Evolutionary conservation across 2,888 invertebrate genomes (phyloP).

Genomic region (Nephrotoma appendiculata): DNA sequence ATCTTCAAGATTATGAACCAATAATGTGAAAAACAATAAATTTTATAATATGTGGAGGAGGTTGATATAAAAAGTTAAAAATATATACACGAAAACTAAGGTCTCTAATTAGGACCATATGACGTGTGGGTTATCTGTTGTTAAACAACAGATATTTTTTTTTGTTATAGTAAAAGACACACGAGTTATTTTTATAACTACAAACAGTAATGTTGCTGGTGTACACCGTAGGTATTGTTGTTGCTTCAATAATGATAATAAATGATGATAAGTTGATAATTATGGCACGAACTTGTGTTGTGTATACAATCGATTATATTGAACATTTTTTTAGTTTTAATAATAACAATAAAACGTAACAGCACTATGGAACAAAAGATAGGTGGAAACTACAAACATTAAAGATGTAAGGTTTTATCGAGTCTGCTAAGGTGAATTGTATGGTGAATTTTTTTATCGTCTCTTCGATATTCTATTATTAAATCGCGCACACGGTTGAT

Average conservation of each 20-base stretch:
- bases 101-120: neutral
- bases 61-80: neutral
- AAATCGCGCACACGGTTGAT: too few species aligned
- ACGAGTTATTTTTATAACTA: neutral
- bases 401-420: neutral
- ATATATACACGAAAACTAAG: neutral
- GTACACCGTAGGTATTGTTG: neutral
- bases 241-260: neutral
- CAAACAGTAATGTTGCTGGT: neutral
- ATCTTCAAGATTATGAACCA: neutral
- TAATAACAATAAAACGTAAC: neutral
- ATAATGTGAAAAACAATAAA: neutral
- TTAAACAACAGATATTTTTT: neutral
- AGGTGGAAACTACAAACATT: neutral
- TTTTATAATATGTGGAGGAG: neutral
- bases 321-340: neutral
- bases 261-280: conserved; percentile 5
- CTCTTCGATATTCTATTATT: too few species aligned
- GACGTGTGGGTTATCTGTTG: neutral
- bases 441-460: neutral
- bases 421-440: neutral
- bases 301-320: neutral
- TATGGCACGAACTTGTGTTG: conserved; percentile 1
- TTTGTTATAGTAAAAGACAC: neutral
- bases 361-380: neutral